Evolutionary conservation across 1,140 invertebrate species (phyloP).

Genomic region (Theocolax elegans): DNA sequence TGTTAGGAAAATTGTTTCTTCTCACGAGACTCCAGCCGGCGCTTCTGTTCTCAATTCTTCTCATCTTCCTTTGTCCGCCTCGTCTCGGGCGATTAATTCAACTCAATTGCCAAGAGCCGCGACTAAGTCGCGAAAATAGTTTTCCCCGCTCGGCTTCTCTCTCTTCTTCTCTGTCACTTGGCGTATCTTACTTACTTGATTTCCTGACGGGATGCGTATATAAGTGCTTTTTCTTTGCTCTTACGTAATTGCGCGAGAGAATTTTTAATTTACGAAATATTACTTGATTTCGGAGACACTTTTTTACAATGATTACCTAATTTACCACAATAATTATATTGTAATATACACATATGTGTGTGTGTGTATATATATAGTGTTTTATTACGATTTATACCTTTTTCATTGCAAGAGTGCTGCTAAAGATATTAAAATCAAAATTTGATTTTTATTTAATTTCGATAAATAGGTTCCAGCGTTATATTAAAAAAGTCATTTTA

Average conservation of each 20-base stretch:
- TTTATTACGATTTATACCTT: too few relatives aligned
- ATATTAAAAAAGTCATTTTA: too few relatives aligned
- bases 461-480: too few relatives aligned
- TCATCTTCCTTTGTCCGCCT: background rate
- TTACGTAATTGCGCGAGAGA: background rate
- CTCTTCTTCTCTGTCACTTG: background rate
- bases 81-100: background rate
- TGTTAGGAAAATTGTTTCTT: background rate
- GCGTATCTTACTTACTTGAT: background rate
- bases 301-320: background rate
- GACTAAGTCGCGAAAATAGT: background rate
- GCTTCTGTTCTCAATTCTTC: background rate
- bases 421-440: too few relatives aligned
- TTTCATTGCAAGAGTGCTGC: too few relatives aligned
- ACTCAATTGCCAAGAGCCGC: background rate
- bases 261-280: background rate
- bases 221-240: background rate
- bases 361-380: too few relatives aligned
- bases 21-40: background rate
- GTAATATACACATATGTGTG: too few relatives aligned
- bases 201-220: background rate
- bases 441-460: too few relatives aligned
- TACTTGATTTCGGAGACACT: background rate
- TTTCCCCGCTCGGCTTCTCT: background rate
- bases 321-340: background rate